These are phyloP conservation scores for Potamarius usumacintae DNA, from an alignment of 2,113 vertebrate genomes.

Conservation along the genomic window DNA sequence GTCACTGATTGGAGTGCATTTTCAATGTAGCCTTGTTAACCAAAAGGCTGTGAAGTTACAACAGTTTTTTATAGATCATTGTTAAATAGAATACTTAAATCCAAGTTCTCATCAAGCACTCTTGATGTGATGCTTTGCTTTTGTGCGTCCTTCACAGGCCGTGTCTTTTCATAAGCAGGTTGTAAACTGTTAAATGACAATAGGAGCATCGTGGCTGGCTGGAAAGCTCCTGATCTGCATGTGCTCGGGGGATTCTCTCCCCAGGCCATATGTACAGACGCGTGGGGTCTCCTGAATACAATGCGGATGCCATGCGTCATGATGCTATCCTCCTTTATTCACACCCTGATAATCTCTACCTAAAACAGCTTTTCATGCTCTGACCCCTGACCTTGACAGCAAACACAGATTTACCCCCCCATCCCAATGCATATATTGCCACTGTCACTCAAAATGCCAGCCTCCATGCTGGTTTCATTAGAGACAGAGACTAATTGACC, in stretches of 20 bases:
- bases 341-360: slow-evolving; percentile 44
- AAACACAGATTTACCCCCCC: slow-evolving; percentile 54
- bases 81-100: neutral
- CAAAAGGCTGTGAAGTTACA: neutral
- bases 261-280: slow-evolving; percentile 64
- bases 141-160: neutral
- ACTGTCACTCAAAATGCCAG: neutral
- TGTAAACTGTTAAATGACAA: slow-evolving; percentile 59
- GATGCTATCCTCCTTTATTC: slow-evolving; percentile 68
- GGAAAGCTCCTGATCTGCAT: slow-evolving; percentile 46
- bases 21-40: neutral
- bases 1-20: neutral
- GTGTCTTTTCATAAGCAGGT: slow-evolving; percentile 33
- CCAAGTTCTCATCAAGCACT: neutral
- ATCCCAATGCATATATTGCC: slow-evolving; percentile 8
- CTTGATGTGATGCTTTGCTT: neutral
- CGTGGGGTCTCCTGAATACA: slow-evolving; percentile 53
- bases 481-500: neutral
- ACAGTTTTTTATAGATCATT: neutral
- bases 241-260: slow-evolving; percentile 16
- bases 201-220: slow-evolving; percentile 34
- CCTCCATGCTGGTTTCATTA: slow-evolving; percentile 37
- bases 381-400: slow-evolving; percentile 61
- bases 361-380: slow-evolving; percentile 44
- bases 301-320: slow-evolving; percentile 62